Conservation (phyloP, 2,888 invertebrate genomes). For the Dicyrtomina minuta region DNA sequence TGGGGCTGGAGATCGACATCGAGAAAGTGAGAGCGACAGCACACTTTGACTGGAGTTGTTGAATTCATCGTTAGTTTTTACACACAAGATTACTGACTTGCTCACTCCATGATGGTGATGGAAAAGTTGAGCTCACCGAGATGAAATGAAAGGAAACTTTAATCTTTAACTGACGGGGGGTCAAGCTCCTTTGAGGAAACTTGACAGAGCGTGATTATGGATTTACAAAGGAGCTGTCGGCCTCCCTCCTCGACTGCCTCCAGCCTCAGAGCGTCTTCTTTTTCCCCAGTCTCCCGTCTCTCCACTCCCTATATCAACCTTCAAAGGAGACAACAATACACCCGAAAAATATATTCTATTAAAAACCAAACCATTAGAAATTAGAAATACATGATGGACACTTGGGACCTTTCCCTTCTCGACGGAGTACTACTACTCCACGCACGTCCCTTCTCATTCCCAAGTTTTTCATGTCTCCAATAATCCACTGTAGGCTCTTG, state of each 20-base stretch:
- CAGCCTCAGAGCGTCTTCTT: constrained; percentile 6
- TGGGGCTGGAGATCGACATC: background rate
- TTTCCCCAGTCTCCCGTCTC: background rate
- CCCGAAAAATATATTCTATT: too few species aligned
- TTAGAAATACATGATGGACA: too few species aligned
- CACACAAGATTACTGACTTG: constrained; percentile 21
- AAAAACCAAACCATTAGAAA: too few species aligned
- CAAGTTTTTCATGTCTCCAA: background rate
- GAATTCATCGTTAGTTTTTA: constrained; percentile 26
- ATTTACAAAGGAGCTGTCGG: constrained; percentile 42
- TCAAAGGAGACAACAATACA: too few species aligned
- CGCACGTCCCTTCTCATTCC: too few species aligned
- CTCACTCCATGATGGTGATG: constrained; percentile 24
- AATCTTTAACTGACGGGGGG: constrained; percentile 39
- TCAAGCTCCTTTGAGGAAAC: constrained; percentile 41
- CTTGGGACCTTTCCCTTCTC: background rate
- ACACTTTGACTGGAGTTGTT: constrained; percentile 24
- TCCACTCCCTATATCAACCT: background rate
- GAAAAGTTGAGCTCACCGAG: constrained; percentile 28
- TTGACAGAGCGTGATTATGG: constrained; percentile 45
- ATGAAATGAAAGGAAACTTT: constrained; percentile 37
- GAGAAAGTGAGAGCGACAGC: constrained; percentile 1
- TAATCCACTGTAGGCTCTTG: too few species aligned
- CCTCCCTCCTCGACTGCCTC: constrained; percentile 36
- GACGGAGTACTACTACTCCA: too few species aligned